These are phyloP conservation scores for Eupithecia centaureata DNA, from an alignment of 2,888 invertebrate genomes.

Conservation along the genomic window DNA sequence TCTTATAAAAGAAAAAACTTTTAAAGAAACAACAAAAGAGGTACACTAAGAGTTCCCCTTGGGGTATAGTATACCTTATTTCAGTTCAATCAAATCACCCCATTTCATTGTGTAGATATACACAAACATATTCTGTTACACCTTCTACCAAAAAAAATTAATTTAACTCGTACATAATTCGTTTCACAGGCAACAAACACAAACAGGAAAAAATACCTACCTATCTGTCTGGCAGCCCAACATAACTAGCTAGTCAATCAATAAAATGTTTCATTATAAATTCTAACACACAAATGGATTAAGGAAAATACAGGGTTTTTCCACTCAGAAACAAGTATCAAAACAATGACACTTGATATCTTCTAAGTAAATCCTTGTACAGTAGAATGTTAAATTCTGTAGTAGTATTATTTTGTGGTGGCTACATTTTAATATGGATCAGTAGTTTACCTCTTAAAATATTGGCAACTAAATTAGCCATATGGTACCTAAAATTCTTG, in stretches of 20 bases:
- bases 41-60: background rate
- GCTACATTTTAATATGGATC: background rate
- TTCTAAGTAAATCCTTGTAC: conserved; percentile 8
- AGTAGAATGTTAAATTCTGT: background rate
- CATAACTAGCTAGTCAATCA: background rate
- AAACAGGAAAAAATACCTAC: background rate
- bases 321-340: conserved; percentile 27
- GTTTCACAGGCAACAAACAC: background rate
- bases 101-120: background rate
- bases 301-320: conserved; percentile 23
- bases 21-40: too few relatives aligned
- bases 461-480: background rate
- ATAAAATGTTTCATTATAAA: background rate
- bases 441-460: background rate
- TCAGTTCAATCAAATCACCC: background rate
- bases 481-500: background rate
- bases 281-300: background rate
- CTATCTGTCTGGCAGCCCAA: background rate
- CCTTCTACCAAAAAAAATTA: background rate
- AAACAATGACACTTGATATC: conserved; percentile 23
- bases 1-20: background rate
- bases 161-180: background rate
- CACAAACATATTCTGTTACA: background rate
- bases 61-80: background rate
- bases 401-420: background rate